phyloP scores from a whole-genome alignment of 2,113 vertebrate genomes.

The Mystacornis crossleyi region DNA sequence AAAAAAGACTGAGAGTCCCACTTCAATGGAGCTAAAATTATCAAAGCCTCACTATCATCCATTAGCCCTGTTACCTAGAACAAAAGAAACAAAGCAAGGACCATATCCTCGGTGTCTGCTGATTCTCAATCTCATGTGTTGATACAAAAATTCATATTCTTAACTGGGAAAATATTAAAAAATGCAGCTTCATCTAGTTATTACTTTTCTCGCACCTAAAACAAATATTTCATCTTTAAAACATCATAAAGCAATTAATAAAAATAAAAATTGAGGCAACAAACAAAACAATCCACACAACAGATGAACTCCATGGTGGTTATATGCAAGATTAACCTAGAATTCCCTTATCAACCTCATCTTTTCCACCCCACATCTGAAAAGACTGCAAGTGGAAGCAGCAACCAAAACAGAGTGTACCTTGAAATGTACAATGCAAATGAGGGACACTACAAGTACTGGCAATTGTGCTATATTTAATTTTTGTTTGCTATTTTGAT shows the following conservation, averaged over 20 bases:
- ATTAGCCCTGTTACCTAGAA: background rate
- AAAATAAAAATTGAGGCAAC: background rate
- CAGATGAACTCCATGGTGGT: background rate
- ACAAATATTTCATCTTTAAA: background rate
- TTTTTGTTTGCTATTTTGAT: background rate
- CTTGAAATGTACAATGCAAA: background rate
- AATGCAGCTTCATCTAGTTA: background rate
- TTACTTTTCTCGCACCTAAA: background rate
- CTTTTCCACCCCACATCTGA: background rate
- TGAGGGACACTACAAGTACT: background rate
- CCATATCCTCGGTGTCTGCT: background rate
- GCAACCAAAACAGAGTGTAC: background rate
- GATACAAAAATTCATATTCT: background rate
- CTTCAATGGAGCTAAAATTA: background rate
- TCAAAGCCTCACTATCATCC: background rate
- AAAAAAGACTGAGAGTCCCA: accelerated
- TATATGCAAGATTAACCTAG: background rate
- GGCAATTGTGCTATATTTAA: background rate
- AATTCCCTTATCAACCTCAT: background rate
- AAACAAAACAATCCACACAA: background rate
- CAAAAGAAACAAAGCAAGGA: background rate
- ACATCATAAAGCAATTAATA: background rate
- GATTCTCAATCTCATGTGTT: background rate
- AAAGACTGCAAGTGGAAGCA: background rate
- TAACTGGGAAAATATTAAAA: background rate